phyloP scores from a whole-genome alignment of 2,888 invertebrate species.

The Sminthurinus aureus region DNA sequence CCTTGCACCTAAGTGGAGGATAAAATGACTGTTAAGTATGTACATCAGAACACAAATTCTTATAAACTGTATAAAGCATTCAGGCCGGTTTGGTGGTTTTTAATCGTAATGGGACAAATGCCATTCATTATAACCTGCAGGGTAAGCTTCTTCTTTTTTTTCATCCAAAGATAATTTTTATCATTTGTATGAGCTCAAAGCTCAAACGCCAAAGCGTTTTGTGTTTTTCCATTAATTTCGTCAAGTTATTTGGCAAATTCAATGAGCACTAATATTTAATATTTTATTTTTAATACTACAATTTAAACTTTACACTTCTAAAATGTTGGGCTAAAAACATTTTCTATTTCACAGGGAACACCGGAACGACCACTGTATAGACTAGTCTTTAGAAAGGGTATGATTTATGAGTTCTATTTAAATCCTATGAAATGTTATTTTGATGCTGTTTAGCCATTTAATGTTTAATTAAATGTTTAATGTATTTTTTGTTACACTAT shows the following conservation, averaged over 20 bases:
- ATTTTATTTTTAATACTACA: no score
- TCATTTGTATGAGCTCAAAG: no score
- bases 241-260: no score
- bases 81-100: constrained; percentile 46
- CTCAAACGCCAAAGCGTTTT: no score
- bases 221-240: no score
- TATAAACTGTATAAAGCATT: constrained; percentile 33
- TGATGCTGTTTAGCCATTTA: no score
- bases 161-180: no score
- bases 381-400: not conserved
- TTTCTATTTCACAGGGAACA: not conserved
- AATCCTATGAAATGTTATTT: no score
- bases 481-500: no score
- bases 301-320: not conserved
- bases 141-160: constrained; percentile 9
- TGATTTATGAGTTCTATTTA: no score
- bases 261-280: not conserved
- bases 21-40: not conserved
- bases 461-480: no score
- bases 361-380: not conserved
- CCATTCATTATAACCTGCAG: constrained; percentile 49
- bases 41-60: constrained; percentile 16
- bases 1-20: no score
- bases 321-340: not conserved
- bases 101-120: constrained; percentile 52